These are phyloP conservation scores for Catamblyrhynchus diadema DNA, from an alignment of 2,797 vertebrate species.

Conservation along the genomic window DNA sequence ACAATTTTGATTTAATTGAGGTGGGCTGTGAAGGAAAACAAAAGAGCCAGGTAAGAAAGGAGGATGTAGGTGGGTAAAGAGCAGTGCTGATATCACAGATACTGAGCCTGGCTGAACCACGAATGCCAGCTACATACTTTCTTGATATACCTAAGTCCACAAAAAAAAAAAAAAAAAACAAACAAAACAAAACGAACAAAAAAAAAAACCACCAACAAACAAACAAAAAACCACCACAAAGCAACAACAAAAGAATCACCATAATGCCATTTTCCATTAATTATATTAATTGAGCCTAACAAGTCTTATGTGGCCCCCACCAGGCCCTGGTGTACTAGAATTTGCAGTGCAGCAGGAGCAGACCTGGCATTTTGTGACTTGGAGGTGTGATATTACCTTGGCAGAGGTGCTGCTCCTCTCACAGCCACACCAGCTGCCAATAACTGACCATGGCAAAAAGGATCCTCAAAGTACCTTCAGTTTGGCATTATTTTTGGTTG, in stretches of 20 bases:
- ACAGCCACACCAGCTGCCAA: not conserved
- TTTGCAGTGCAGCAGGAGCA: accelerated
- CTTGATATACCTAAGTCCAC: not conserved
- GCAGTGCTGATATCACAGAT: not conserved
- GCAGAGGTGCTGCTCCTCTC: not conserved
- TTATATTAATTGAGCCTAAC: not conserved
- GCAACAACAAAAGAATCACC: too few relatives aligned
- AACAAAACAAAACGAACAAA: too few relatives aligned
- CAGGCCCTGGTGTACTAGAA: not conserved
- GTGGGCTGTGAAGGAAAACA: not conserved
- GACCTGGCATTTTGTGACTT: not conserved
- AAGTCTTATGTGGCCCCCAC: not conserved
- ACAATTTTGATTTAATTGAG: not conserved
- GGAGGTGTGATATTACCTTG: not conserved
- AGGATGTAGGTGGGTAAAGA: accelerated
- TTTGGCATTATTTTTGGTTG: not conserved
- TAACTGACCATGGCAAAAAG: not conserved
- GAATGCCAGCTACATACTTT: not conserved
- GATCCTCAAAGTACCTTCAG: not conserved
- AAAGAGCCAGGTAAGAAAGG: not conserved
- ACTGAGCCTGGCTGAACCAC: not conserved
- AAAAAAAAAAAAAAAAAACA: not conserved
- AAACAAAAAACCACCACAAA: too few relatives aligned
- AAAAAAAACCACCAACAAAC: too few relatives aligned
- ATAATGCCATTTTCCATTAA: not conserved